Evolutionary conservation across 1,140 invertebrate species (phyloP).

Genomic region (Nasonia vitripennis): DNA sequence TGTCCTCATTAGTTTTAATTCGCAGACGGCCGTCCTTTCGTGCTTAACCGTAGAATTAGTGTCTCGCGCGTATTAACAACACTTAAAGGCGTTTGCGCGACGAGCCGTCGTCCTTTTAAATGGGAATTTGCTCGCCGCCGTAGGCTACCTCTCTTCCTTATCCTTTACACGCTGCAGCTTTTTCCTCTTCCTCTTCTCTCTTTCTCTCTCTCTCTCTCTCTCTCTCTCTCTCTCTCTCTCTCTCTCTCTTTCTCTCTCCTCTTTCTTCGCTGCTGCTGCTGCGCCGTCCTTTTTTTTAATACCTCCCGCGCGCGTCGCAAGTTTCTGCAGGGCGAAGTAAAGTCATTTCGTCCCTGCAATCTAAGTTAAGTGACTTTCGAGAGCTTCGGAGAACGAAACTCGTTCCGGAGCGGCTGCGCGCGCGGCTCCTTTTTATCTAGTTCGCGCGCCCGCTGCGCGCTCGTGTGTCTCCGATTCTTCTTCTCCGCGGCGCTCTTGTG

Average conservation of each 20-base stretch:
- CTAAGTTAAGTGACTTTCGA: conserved; percentile 76
- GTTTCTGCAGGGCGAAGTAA: conserved; percentile 64
- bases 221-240: background rate
- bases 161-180: background rate
- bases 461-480: conserved; percentile 4
- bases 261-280: background rate
- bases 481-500: conserved; percentile 32
- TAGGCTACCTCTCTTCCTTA: conserved; percentile 33
- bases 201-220: background rate
- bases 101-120: conserved; percentile 29
- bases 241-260: background rate
- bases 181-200: background rate
- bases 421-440: conserved; percentile 38
- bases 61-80: conserved; percentile 44
- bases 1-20: conserved; percentile 51
- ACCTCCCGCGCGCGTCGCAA: conserved; percentile 32
- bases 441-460: conserved; percentile 18
- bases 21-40: conserved; percentile 18
- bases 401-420: conserved; percentile 54
- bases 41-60: conserved; percentile 47
- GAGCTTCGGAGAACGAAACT: conserved; percentile 69
- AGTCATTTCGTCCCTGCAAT: conserved; percentile 74
- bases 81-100: conserved; percentile 32
- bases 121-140: conserved; percentile 40
- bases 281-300: conserved; percentile 54